These are phyloP conservation scores for Halictus quadricinctus DNA, from an alignment of 2,888 invertebrate genomes.

Conservation along the genomic window DNA sequence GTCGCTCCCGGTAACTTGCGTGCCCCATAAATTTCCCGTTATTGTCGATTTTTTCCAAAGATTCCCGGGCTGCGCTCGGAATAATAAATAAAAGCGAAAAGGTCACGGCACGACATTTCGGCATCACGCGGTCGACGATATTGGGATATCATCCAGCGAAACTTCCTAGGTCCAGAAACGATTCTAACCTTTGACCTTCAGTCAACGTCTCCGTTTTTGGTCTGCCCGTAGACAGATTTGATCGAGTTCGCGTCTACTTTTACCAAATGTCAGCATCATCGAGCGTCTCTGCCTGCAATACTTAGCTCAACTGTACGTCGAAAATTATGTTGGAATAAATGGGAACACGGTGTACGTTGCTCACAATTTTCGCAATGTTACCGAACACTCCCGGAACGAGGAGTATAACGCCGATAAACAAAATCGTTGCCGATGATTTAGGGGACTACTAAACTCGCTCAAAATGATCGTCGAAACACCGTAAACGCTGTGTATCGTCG, in stretches of 20 bases:
- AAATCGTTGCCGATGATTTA: constrained; percentile 31
- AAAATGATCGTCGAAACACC: constrained; percentile 1
- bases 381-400: neutral
- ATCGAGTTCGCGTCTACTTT: neutral
- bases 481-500: constrained; percentile 28
- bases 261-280: neutral
- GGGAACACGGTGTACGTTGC: neutral
- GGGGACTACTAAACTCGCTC: neutral
- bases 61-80: neutral
- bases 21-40: constrained; percentile 17
- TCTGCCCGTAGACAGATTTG: neutral
- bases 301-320: neutral
- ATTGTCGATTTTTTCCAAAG: constrained; percentile 22
- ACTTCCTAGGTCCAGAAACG: neutral
- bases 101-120: constrained; percentile 19
- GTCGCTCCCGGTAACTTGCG: constrained; percentile 8
- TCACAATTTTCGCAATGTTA: neutral
- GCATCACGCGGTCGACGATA: constrained; percentile 6
- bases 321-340: neutral
- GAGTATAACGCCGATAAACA: constrained; percentile 3
- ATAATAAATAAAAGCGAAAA: constrained; percentile 34
- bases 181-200: neutral
- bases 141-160: constrained; percentile 6
- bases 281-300: neutral
- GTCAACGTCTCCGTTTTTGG: neutral